Base-by-base conservation (phyloP, 2,113 vertebrate genomes). In the Ursus arctos region DNA sequence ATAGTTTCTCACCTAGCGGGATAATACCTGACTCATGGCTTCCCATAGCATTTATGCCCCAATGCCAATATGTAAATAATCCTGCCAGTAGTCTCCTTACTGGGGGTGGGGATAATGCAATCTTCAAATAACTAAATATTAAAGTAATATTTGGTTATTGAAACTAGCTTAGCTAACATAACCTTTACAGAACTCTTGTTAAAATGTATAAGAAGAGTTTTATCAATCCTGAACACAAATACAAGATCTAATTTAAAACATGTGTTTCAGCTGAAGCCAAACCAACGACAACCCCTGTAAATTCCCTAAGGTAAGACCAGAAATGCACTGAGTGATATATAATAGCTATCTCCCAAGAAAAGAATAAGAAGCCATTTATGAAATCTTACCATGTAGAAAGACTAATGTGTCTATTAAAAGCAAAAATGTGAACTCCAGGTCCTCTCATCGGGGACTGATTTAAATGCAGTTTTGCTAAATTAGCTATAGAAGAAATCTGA, bases 331-430 rank as follows among this genome's bases (percentile, higher is more conserved):
- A 97, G 95, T 98, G 98, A 97, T 98, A 94, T 94, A 97, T 97
- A 98, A 99, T 96, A 98, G 98, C 91, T 83, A 98, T 97, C 97
- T 98, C 6, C 14, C 88, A 87, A 93, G 95, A 94, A 98, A 97
- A 97, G 89, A 98, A 95, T 47, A 97, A 98, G 97, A 97, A 98
- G 95, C 93, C 98, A 98, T 97, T 98, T 98, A 92, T 95, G 98
- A 98, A 95, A 97, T 98, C 98, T 98, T 97, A 97, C 97, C 98
- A 98, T 97, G 97, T 96, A 98, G 97, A 84, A 98, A 98, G 98
- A 99, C 98, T 98, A 99, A 98, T 98, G 95, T 96, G 96, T 98
- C 98, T 98, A 98, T 99, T 99, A 98, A 98, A 98, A 97, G 98
- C 97, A 98, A 98, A 99, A 97, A 98, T 94, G 98, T 98, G 98